Evolutionary conservation across 1,140 invertebrate genomes (phyloP), one percentile per base, ranked within the genome.

Genomic region (Nephotettix cincticeps): DNA sequence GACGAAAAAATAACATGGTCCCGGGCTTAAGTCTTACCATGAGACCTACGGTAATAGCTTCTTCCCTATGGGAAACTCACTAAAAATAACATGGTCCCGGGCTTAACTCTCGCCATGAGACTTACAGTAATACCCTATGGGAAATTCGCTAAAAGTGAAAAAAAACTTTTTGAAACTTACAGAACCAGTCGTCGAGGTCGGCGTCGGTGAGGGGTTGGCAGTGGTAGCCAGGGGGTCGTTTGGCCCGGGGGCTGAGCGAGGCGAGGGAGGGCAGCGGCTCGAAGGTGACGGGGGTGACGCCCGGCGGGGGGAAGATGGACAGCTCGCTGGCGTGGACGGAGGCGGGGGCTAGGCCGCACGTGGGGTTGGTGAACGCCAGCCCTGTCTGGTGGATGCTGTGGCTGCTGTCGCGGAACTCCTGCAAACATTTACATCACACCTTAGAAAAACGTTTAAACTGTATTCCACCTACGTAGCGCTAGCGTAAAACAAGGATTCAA

Each of bases 251-350:
- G 58, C 3, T 70, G 61, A 64, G 51, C 21, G 25, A 28, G 30
- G 47, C 17, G 17, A 23, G 56, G 9, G 56, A 27, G 2, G 72
- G 72, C n/a, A 73, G 47, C 13, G 72, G 72, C 43, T 73, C 72
- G 43, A 73, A 73, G 19, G 65, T 61, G 45, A 69, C 69, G 29
- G 43, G 25, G 14, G 11, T 32, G 2, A 21, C 72, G 3, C 71
- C 74, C 0, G 74, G 72, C 19, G 75, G 75, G 14, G 75, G 75
- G 54, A 76, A 76, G 19, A 76, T 75, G 0, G 75, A 28, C 51
- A 76, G 32, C 63, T 76, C 75, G 1, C 68, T 70, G 14, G 71
- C 64, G 14, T 63, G 54, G 9, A 17, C 40, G 17, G 17, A 40
- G n/a, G 19, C 36, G 29, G 29, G 72, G 58, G 14, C 32, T 36